Evolutionary conservation across 2,113 vertebrate genomes (phyloP).

Genomic region (Barnardius zonarius): DNA sequence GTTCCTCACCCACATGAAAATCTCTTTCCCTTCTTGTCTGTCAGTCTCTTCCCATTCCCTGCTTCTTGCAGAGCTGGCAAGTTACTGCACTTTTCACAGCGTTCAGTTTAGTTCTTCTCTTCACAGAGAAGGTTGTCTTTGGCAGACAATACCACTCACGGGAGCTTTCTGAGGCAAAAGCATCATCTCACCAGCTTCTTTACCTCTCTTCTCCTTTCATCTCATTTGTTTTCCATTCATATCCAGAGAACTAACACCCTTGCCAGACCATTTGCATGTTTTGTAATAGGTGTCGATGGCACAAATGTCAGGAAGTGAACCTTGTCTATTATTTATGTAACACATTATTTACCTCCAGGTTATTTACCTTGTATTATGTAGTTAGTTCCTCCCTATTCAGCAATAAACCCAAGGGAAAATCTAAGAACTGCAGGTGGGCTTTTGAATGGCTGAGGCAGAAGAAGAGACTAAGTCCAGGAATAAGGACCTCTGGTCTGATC

Average conservation of each 20-base stretch:
- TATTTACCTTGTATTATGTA: not conserved
- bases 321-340: not conserved
- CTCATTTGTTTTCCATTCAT: constrained; percentile 19
- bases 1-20: not conserved
- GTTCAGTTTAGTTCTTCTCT: not conserved
- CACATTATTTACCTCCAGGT: not conserved
- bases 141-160: not conserved
- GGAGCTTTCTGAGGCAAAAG: not conserved
- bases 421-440: not conserved
- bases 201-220: not conserved
- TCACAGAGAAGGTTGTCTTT: not conserved
- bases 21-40: not conserved
- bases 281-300: not conserved
- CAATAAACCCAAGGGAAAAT: not conserved
- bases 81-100: not conserved
- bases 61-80: not conserved
- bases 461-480: not conserved
- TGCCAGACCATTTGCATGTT: constrained; percentile 34
- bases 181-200: not conserved
- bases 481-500: not conserved
- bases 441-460: not conserved
- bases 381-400: not conserved
- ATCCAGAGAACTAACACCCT: not conserved
- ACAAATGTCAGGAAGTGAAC: not conserved
- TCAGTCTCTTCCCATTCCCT: not conserved